Percentiles rank a stretch among this genome's conserved stretches.
These are phyloP conservation scores for Leucophenga montana DNA, from an alignment of 2,888 invertebrate genomes.

Conservation along the genomic window DNA sequence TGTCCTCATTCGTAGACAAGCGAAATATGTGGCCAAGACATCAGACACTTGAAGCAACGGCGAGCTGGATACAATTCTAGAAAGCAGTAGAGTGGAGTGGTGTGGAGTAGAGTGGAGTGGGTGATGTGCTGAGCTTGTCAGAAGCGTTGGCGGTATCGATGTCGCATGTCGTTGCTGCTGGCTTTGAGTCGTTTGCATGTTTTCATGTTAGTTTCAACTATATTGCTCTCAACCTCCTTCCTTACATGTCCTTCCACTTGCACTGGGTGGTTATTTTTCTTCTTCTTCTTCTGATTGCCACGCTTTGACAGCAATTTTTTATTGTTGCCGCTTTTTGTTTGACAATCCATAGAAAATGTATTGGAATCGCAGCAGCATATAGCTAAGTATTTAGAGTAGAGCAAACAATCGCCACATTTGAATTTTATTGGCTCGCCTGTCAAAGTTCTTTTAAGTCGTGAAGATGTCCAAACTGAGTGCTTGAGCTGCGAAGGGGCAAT, in stretches of 20 bases:
- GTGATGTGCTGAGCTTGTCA: conserved; percentile 21
- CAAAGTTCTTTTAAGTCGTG: conserved; percentile 43
- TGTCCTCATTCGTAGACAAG: conserved; percentile 62
- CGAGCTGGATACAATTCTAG: neutral
- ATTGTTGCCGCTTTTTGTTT: conserved; percentile 32
- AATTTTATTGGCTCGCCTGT: conserved; percentile 71
- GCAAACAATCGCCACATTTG: conserved; percentile 68
- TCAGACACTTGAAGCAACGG: conserved; percentile 43
- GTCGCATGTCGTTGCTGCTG: conserved; percentile 65
- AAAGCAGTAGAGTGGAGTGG: neutral
- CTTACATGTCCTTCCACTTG: neutral
- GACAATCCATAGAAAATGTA: conserved; percentile 11
- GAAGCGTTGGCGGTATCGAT: conserved; percentile 34
- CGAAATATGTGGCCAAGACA: conserved; percentile 68
- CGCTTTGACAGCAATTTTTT: conserved; percentile 38
- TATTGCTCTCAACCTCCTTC: conserved; percentile 11
- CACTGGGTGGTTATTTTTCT: neutral
- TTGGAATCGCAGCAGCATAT: neutral
- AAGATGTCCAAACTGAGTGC: too few species aligned
- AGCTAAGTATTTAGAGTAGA: conserved; percentile 2
- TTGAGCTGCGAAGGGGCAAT: too few species aligned
- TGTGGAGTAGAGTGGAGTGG: neutral
- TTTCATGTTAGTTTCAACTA: conserved; percentile 52
- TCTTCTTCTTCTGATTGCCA: neutral
- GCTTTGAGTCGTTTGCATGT: conserved; percentile 64